Base-by-base conservation (phyloP, 1,140 invertebrate species). In the Microplitis mediator region DNA sequence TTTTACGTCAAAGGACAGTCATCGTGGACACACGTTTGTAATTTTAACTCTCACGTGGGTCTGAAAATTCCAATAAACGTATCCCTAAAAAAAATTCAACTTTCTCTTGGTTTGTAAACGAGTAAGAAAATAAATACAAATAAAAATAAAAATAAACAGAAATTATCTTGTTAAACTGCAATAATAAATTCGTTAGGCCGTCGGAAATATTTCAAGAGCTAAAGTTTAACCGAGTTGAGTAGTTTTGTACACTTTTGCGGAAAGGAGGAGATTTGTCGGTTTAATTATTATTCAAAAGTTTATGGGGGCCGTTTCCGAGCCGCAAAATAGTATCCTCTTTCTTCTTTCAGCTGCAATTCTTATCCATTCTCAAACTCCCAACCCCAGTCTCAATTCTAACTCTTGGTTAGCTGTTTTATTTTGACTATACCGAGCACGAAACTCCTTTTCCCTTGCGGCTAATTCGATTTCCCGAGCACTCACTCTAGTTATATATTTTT, bases 231-330 rank as follows among this genome's bases (percentile, higher is more conserved):
- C 11, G 11, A 31, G 58, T 13, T 16, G 14, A 45, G 39, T 45
- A 45, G 39, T 45, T 5, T 45, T 45, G 39, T 45, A 45, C 1
- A 45, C 6, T 45, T 45, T 45, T 9, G 39, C 39, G 6, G 8
- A 11, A 45, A 45, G 31, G 61, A 63, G 31, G 61, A 63, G 61
- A 63, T 63, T 63, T 63, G 61, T 35, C 13, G 61, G 61, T 63
- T 63, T 63, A 63, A 63, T 63, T 63, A 63, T 63, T 63, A 63
- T 63, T 63, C 61, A 63, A n/a, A 63, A 63, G 61, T 63, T 63
- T 35, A 13, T 16, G 35, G 3, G 14, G 34, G 13, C 14, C 8
- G 34, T 35, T 13, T 14, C 35, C 4, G 11, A 45, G 6, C 61
- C 5, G 34, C 34, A 35, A 36, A 39, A 39, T 13, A 63, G 9